A percentile compares a stretch with the other conserved stretches of the same genome.
These are phyloP conservation scores for Choristoneura fumiferana DNA, from an alignment of 1,140 invertebrate species.

Conservation along the genomic window DNA sequence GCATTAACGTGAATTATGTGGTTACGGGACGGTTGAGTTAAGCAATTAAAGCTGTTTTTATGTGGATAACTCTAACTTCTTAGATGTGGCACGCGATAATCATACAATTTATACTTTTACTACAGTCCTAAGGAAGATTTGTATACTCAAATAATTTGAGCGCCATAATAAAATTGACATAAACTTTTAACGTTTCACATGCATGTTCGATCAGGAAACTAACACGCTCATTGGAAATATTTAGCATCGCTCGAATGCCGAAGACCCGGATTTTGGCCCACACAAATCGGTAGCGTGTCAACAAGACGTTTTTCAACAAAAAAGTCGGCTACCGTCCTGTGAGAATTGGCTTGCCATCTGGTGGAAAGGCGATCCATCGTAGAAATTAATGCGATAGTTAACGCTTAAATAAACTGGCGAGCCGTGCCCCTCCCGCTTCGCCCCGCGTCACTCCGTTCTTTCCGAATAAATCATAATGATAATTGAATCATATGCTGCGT, in stretches of 20 bases:
- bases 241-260: constrained; percentile 25
- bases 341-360: constrained; percentile 69
- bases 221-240: constrained; percentile 23
- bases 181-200: constrained; percentile 1
- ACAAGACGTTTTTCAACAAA: constrained; percentile 40
- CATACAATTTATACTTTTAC: constrained; percentile 43
- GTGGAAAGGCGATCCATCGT: constrained; percentile 50
- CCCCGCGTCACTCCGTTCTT: constrained; percentile 41
- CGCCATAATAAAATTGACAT: background rate
- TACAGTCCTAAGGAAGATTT: constrained; percentile 25
- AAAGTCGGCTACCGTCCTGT: constrained; percentile 49
- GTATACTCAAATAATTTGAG: constrained; percentile 21
- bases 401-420: constrained; percentile 66
- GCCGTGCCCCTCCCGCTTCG: constrained; percentile 35
- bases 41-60: constrained; percentile 64
- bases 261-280: constrained; percentile 34
- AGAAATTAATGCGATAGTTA: constrained; percentile 67
- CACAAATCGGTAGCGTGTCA: constrained; percentile 61
- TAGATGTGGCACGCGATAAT: constrained; percentile 52
- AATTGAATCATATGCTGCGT: constrained; percentile 78
- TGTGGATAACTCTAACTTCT: constrained; percentile 40
- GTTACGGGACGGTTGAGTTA: constrained; percentile 52
- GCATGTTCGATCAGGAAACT: background rate
- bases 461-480: constrained; percentile 74
- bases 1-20: constrained; percentile 59